A percentile compares a stretch with the other conserved stretches of the same genome.
phyloP scores from a whole-genome alignment of 2,888 invertebrate genomes.

The Mythimna vitellina region DNA sequence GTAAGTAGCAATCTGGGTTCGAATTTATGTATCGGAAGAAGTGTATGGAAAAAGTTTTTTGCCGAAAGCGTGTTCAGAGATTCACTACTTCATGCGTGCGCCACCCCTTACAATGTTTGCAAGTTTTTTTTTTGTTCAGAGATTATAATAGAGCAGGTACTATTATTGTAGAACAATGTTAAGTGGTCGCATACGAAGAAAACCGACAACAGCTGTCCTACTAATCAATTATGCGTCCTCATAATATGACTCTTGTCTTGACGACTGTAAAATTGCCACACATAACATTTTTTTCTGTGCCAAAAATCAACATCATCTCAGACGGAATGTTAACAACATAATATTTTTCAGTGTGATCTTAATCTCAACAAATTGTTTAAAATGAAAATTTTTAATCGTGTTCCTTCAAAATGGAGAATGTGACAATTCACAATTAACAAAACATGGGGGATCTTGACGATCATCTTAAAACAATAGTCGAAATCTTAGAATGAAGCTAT shows the following conservation, averaged over 20 bases:
- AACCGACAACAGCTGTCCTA: conserved; percentile 84
- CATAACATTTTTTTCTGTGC: conserved; percentile 84
- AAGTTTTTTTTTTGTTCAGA: conserved; percentile 46
- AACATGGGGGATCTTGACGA: conserved; percentile 79
- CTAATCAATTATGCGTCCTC: conserved; percentile 86
- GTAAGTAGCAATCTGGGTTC: conserved; percentile 74
- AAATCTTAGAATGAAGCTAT: conserved; percentile 78
- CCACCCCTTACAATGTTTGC: conserved; percentile 47
- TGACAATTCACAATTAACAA: conserved; percentile 66
- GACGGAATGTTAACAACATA: conserved; percentile 88
- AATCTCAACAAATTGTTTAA: conserved; percentile 87
- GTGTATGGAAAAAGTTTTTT: conserved; percentile 79
- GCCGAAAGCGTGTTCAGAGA: conserved; percentile 64
- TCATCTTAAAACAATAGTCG: conserved; percentile 83
- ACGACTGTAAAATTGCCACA: conserved; percentile 85
- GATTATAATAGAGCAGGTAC: conserved; percentile 61
- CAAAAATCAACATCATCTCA: conserved; percentile 86
- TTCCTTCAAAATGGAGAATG: conserved; percentile 77
- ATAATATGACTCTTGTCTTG: conserved; percentile 85
- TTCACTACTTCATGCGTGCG: conserved; percentile 57
- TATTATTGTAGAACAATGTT: conserved; percentile 77
- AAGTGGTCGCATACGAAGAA: conserved; percentile 72
- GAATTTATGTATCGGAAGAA: conserved; percentile 82
- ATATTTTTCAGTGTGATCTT: conserved; percentile 86
- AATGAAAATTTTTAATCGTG: conserved; percentile 83